Percentiles rank a stretch among this genome's conserved stretches.
These are phyloP conservation scores for Aquatica leii DNA, from an alignment of 2,888 invertebrate genomes.

Conservation along the genomic window DNA sequence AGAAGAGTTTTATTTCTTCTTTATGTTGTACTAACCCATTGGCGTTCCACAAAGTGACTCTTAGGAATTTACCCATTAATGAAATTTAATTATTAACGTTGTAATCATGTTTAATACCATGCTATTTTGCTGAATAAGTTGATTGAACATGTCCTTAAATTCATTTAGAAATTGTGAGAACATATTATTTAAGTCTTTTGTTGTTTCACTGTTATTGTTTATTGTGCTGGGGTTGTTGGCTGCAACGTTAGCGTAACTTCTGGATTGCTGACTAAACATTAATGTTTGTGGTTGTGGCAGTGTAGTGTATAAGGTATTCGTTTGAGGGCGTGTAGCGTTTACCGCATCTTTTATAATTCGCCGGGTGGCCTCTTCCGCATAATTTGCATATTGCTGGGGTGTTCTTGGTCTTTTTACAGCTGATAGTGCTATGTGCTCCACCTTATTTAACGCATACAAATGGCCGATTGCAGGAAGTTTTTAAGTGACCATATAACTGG, in stretches of 20 bases:
- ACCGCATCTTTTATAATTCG: constrained; percentile 2
- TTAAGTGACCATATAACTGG: background rate
- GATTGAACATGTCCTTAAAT: too few species aligned
- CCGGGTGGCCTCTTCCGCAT: constrained; percentile 5
- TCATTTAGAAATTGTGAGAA: too few species aligned
- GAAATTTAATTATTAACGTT: background rate
- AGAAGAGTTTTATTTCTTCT: background rate
- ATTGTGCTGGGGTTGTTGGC: background rate
- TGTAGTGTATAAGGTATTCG: background rate
- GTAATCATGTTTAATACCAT: background rate
- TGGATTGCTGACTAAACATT: background rate
- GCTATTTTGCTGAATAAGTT: too few species aligned
- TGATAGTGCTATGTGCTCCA: background rate
- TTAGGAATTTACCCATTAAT: background rate
- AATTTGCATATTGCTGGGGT: constrained; percentile 51
- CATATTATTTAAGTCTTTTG: too few species aligned
- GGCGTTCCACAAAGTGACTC: background rate
- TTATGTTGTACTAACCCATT: background rate
- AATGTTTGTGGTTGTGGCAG: too few species aligned
- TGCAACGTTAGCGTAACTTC: background rate
- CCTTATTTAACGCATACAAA: constrained; percentile 6
- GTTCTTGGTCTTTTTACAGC: background rate
- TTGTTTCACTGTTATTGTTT: background rate
- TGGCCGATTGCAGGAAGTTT: background rate
- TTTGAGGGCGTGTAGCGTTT: background rate